phyloP scores from a whole-genome alignment of 1,140 invertebrate species.

The Helicoverpa armigera region DNA sequence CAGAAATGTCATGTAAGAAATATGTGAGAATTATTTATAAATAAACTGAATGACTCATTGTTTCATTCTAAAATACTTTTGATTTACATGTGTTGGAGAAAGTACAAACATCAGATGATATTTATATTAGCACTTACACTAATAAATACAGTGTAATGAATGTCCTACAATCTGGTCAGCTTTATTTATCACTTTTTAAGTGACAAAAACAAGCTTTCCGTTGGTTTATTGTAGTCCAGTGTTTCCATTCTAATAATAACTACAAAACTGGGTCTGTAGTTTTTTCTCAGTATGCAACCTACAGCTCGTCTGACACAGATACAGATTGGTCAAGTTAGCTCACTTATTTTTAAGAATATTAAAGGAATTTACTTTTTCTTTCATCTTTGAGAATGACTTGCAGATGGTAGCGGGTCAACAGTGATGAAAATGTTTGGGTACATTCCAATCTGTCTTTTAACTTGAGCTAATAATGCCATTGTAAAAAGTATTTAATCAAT shows the following conservation, averaged over 20 bases:
- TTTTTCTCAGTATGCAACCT: slow-evolving; percentile 52
- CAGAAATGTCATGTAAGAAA: too few relatives aligned
- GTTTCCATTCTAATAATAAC: slow-evolving; percentile 50
- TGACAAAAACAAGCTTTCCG: slow-evolving; percentile 30
- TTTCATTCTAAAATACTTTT: not conserved
- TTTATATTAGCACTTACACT: not conserved
- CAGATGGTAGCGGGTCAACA: too few relatives aligned
- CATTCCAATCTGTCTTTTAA: too few relatives aligned
- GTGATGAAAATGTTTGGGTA: too few relatives aligned
- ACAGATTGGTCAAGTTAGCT: slow-evolving; percentile 19
- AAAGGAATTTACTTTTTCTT: not conserved
- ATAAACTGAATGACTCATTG: not conserved
- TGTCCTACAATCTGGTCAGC: not conserved
- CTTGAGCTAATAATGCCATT: too few relatives aligned
- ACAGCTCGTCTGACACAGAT: slow-evolving; percentile 33
- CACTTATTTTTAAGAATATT: slow-evolving; percentile 7
- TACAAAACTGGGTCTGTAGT: slow-evolving; percentile 65
- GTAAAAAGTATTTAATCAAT: too few relatives aligned
- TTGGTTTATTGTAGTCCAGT: slow-evolving; percentile 35
- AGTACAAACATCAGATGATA: not conserved
- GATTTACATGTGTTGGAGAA: not conserved
- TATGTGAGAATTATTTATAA: not conserved
- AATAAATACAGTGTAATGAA: not conserved
- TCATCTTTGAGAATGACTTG: not conserved
- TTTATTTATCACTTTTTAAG: not conserved